Conservation (phyloP, 2,113 vertebrate species). For the Meleagris gallopavo region DNA sequence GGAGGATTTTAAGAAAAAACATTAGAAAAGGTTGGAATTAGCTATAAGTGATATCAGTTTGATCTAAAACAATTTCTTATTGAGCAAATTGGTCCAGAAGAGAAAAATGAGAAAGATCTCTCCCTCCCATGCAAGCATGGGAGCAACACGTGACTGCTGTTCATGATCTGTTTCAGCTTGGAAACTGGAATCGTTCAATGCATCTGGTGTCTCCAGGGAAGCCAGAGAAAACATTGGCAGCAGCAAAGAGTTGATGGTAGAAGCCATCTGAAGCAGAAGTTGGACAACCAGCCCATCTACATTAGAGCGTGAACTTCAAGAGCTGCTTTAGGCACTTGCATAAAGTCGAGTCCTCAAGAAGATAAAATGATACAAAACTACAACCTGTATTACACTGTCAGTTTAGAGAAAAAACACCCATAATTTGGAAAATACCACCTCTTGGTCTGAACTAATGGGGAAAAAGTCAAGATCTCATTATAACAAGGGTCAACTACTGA, state of each 20-base stretch:
- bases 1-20: neutral
- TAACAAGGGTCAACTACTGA: neutral
- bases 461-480: neutral
- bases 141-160: constrained; percentile 53
- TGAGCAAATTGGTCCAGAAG: neutral
- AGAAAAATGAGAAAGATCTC: constrained; percentile 6
- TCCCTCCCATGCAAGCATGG: constrained; percentile 32
- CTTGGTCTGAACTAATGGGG: neutral
- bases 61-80: neutral
- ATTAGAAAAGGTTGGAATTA: neutral
- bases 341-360: neutral
- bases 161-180: constrained; percentile 36
- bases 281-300: neutral
- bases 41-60: neutral
- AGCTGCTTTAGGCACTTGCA: neutral
- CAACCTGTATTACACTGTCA: neutral
- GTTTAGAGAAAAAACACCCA: neutral
- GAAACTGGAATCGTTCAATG: constrained; percentile 40
- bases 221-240: constrained; percentile 47
- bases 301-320: neutral
- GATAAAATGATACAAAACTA: neutral
- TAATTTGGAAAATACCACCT: neutral
- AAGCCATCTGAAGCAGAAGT: constrained; percentile 36
- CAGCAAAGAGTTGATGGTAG: constrained; percentile 39
- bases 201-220: constrained; percentile 55